A percentile compares a stretch with the other conserved stretches of the same genome.
phyloP scores from a whole-genome alignment of 2,888 invertebrate species.

The Pollenia griseotomentosa region DNA sequence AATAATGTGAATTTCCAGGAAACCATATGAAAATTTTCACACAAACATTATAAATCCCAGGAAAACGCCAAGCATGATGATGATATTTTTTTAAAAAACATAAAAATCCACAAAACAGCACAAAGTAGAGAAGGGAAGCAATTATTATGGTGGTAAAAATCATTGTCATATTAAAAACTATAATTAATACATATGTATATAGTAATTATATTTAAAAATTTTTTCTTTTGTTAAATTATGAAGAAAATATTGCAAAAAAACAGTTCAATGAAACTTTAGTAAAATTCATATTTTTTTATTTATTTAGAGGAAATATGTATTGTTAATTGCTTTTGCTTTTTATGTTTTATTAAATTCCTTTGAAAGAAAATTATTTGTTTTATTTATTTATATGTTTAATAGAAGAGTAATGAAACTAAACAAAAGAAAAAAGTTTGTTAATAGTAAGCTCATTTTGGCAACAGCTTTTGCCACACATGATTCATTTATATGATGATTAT shows the following conservation, averaged over 20 bases:
- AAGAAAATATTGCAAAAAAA: conserved; percentile 69
- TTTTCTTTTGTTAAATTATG: conserved; percentile 30
- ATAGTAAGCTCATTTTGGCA: conserved; percentile 35
- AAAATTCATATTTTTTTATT: conserved; percentile 4
- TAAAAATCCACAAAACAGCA: conserved; percentile 68
- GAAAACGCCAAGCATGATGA: conserved; percentile 66
- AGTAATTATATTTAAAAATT: neutral
- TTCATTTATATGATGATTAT: conserved; percentile 30
- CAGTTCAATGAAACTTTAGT: conserved; percentile 30
- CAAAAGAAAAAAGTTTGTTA: neutral
- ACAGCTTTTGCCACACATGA: conserved; percentile 45
- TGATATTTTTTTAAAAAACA: conserved; percentile 62
- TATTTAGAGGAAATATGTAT: conserved; percentile 8
- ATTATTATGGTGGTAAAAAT: conserved; percentile 71
- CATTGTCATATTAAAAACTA: conserved; percentile 71
- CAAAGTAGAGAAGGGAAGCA: conserved; percentile 73
- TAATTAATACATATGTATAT: conserved; percentile 61
- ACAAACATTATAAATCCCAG: conserved; percentile 57
- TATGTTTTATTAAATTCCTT: conserved; percentile 44
- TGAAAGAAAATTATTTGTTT: conserved; percentile 12
- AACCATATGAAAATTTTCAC: conserved; percentile 65
- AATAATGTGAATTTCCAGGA: conserved; percentile 62
- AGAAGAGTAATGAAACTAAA: conserved; percentile 31
- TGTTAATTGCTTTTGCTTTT: neutral
- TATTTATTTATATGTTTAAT: neutral